Evolutionary conservation across 2,888 invertebrate genomes (phyloP).

Genomic region (Pherbina coryleti): DNA sequence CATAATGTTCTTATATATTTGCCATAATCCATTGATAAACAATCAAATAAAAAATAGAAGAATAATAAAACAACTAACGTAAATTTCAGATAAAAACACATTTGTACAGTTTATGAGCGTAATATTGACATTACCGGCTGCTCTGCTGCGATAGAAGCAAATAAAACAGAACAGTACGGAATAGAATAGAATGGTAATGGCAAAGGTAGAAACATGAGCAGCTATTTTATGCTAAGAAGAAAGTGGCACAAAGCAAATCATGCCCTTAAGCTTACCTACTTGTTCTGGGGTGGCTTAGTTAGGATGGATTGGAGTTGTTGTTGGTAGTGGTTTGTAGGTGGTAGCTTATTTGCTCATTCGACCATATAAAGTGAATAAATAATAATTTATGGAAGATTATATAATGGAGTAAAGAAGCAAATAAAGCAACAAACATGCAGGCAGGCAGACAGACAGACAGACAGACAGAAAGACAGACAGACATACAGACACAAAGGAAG

Average conservation of each 20-base stretch:
- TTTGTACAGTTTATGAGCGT: constrained; percentile 20
- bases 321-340: background rate
- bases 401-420: background rate
- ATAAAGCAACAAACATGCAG: background rate
- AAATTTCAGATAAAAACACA: constrained; percentile 5
- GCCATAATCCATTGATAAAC: constrained; percentile 36
- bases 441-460: background rate
- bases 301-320: background rate
- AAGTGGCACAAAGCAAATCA: too few species aligned
- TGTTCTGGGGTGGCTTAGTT: background rate
- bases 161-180: background rate
- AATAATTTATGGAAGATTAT: background rate
- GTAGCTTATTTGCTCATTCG: background rate
- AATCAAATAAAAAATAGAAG: constrained; percentile 21
- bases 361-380: background rate
- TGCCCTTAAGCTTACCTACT: background rate
- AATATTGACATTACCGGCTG: constrained; percentile 24
- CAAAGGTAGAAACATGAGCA: background rate
- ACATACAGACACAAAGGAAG: background rate
- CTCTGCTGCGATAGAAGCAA: background rate
- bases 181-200: background rate
- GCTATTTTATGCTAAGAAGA: too few species aligned
- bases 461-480: background rate
- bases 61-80: background rate
- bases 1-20: constrained; percentile 27